Base-by-base conservation (phyloP, 2,797 vertebrate species). In the Tapirus indicus region DNA sequence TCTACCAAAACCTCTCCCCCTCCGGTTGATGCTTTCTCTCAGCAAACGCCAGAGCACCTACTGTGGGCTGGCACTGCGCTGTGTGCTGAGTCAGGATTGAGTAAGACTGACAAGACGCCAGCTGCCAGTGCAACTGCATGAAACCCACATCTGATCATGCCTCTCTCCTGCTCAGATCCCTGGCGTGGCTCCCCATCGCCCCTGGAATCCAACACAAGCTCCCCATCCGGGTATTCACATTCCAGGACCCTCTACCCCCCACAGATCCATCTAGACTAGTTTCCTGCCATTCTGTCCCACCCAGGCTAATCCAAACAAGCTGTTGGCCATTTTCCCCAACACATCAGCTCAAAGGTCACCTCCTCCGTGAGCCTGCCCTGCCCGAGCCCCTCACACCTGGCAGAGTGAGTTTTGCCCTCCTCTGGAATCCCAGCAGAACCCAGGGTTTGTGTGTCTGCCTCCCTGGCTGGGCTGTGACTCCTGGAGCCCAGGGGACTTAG, bases 171-270 rank as follows among this genome's bases (percentile, higher is more conserved):
- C 58, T 68, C 85, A 89, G 79, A 49, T 21, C 64, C 23, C 20
- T 44, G 5, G 21, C 0, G 0, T n/a, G 49, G 56, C 41, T 56
- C 25, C 47, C 23, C 49, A 16, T 2, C 0, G 2, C 27, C 32
- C 58, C 38, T 5, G 32, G 62, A 52, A 71, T 64, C n/a, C 49
- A 25, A 13, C 2, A 7, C 71, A 79, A 71, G 85, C 58, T 68
- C 60, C 52, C 54, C 49, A 23, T 1, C 23, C 71, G 44, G 58
- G 66, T 56, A 21, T 25, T 35, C 64, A 77, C 52, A 54, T 82
- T 58, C 38, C 90, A 56, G 35, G 41, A 20, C 27, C 29, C 66
- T 60, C 27, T 35, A 29, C 7, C 21, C 21, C 0, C 38, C 12
- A 21, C 0, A 4, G 35, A 66, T 66, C 71, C 78, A 69, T 64